Evolutionary conservation across 2,113 vertebrate species (phyloP), one percentile per base, ranked within the genome.

Genomic region (Paraplagusia blochii): DNA sequence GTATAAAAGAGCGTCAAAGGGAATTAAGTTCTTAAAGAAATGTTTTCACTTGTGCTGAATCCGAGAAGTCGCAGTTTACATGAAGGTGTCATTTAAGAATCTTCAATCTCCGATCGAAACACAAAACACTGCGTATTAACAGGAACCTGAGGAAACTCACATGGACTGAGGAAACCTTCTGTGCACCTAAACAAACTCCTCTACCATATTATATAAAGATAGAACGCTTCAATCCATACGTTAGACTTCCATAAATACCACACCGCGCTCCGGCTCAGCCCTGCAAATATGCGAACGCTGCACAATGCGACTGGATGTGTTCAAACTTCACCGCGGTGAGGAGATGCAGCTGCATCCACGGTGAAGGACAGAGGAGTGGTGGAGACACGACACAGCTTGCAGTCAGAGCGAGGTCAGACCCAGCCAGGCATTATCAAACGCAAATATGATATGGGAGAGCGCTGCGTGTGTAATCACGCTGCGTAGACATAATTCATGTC

Each of bases 331-430:
- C 49, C 46, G 48, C 45, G 13, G 54, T 79, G 82, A 88, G 53
- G 61, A 22, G 51, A 50, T 58, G 63, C 84, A 85, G 82, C 86
- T 87, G 85, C 58, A 29, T 29, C 22, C 3, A 69, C 52, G 44
- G 53, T 51, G 58, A 84, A 69, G 63, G 53, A 69, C 58, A 45
- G 63, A 53, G 50, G 48, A 64, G 42, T 69, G 82, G 82, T 78
- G 81, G 81, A 79, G 81, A 87, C 66, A 58, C 0, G 18, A 65
- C 66, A 55, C 85, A 85, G 83, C 83, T 84, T 83, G 67, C 61
- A 50, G 35, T 4, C 34, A 46, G 57, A 13, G 13, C 36, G 11
- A 11, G 36, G 36, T 38, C 36, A 38, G 36, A 38, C 42, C 4
- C 19, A 58, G 22, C 22, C 22, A 49, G 35, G 69, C 66, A 40